Evolutionary conservation across 2,113 vertebrate genomes (phyloP).

Genomic region (Asarcornis scutulata): DNA sequence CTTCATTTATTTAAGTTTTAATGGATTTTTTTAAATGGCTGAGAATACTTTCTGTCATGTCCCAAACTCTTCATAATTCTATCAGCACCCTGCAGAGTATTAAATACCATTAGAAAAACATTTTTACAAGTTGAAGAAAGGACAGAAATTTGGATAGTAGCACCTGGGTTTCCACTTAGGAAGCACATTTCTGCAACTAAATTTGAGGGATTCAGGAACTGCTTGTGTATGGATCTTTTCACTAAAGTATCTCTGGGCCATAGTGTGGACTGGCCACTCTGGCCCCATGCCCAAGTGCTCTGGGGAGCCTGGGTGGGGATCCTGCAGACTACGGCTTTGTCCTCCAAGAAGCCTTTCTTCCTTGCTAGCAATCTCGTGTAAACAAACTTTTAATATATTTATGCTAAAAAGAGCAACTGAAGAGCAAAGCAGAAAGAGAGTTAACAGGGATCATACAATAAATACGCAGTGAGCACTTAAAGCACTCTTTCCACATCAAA

Average conservation of each 20-base stretch:
- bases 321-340: not conserved
- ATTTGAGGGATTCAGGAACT: not conserved
- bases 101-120: not conserved
- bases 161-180: not conserved
- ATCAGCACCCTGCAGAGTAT: not conserved
- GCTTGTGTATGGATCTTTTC: not conserved
- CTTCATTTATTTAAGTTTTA: not conserved
- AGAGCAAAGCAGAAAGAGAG: not conserved
- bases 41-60: not conserved
- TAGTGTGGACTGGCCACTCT: not conserved
- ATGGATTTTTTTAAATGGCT: not conserved
- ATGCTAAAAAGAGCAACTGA: not conserved
- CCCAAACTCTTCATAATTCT: not conserved
- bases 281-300: no score
- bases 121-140: not conserved
- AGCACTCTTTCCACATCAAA: not conserved
- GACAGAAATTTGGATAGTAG: not conserved
- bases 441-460: not conserved
- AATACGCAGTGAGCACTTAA: not conserved
- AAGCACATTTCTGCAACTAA: not conserved
- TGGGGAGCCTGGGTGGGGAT: not conserved
- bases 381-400: not conserved
- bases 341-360: not conserved
- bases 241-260: not conserved
- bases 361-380: not conserved